Percentiles rank a stretch among this genome's conserved stretches.
These are phyloP conservation scores for Danio tinwini DNA, from an alignment of 2,797 vertebrate genomes.

Conservation along the genomic window DNA sequence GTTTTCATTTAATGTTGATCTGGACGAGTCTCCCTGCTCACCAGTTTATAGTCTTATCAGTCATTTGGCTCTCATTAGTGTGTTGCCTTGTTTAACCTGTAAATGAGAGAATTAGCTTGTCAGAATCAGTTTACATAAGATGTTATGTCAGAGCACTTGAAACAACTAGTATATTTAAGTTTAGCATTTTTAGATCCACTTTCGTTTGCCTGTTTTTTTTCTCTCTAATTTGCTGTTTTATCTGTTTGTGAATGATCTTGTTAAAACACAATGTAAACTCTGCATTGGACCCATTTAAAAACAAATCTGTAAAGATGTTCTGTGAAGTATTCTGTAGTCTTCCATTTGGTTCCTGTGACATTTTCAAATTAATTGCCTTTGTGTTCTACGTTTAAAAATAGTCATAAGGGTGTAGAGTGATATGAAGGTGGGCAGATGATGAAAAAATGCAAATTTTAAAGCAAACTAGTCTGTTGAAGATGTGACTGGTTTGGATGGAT, in stretches of 20 bases:
- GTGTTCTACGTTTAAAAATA: not conserved
- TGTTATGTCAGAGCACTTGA: slow-evolving; percentile 1
- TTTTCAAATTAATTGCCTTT: slow-evolving; percentile 9
- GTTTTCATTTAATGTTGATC: not conserved
- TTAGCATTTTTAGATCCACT: slow-evolving; percentile 1
- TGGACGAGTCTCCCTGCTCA: not conserved
- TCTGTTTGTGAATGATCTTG: not conserved
- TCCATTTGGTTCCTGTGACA: not conserved
- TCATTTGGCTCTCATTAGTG: not conserved
- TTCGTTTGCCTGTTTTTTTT: not conserved
- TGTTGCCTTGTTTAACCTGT: not conserved
- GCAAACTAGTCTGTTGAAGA: not conserved
- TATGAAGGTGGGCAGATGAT: not conserved
- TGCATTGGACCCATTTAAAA: not conserved
- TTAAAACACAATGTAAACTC: not conserved
- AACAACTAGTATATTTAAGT: not conserved
- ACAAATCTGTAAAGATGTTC: not conserved
- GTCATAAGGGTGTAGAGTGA: not conserved
- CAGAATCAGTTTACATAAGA: slow-evolving; percentile 12
- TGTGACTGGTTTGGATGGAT: not conserved
- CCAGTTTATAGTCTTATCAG: not conserved
- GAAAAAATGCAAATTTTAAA: not conserved
- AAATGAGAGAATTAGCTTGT: slow-evolving; percentile 1
- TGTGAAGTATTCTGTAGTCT: not conserved
- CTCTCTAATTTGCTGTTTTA: not conserved